These are phyloP conservation scores for Elgaria multicarinata DNA, from an alignment of 2,113 vertebrate species.

Conservation along the genomic window DNA sequence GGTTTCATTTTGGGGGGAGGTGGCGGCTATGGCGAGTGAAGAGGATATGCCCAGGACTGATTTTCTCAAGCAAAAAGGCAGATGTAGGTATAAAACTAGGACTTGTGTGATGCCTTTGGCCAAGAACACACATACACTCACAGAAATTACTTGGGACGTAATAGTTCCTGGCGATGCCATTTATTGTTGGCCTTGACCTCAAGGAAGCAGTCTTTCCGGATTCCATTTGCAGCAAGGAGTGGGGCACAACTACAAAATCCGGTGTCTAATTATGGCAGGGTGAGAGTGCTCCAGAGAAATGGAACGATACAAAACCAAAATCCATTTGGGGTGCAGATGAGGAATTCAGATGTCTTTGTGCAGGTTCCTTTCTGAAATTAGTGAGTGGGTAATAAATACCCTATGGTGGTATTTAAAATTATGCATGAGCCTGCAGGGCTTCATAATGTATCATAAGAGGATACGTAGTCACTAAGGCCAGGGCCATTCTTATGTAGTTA, in stretches of 20 bases:
- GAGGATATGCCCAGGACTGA: slow-evolving; percentile 51
- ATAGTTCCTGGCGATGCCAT: not conserved
- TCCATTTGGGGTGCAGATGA: too few relatives aligned
- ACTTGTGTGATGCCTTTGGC: slow-evolving; percentile 31
- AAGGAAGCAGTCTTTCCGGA: not conserved
- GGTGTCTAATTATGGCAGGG: not conserved
- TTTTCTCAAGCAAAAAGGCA: slow-evolving; percentile 64
- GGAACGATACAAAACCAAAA: too few relatives aligned
- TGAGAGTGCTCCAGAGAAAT: not conserved
- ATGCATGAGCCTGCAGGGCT: not conserved
- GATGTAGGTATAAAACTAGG: slow-evolving; percentile 53
- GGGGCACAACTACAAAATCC: not conserved
- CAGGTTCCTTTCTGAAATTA: not conserved
- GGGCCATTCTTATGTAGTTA: not conserved
- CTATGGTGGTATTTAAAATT: not conserved
- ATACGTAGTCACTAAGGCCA: not conserved
- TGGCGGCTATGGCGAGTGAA: slow-evolving; percentile 59
- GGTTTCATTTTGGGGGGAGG: slow-evolving; percentile 52
- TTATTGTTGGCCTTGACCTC: not conserved
- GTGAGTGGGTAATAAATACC: not conserved
- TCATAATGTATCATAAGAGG: not conserved
- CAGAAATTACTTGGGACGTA: not conserved
- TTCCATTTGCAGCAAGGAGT: not conserved
- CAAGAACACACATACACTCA: not conserved
- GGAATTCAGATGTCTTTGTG: not conserved